These are phyloP conservation scores for Monoplex corrugatus DNA, from an alignment of 2,888 invertebrate genomes.

Conservation along the genomic window DNA sequence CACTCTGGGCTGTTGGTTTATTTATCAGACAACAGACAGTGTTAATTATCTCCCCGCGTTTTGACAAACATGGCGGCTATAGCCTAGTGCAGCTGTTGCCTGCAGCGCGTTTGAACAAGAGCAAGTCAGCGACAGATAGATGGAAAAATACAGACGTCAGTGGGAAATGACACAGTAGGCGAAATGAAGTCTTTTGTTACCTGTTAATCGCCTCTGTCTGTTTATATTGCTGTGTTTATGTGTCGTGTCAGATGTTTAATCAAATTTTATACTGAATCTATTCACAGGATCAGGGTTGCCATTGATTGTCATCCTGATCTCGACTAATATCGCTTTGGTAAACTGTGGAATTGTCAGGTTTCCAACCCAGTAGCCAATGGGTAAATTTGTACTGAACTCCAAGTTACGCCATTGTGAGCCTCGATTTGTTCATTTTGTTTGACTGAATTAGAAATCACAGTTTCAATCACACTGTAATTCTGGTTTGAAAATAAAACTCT, in stretches of 20 bases:
- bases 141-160: neutral
- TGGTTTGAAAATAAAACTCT: too few relatives aligned
- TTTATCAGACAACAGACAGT: conserved; percentile 35
- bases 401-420: neutral
- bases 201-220: neutral
- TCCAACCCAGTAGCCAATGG: neutral
- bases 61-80: conserved; percentile 45
- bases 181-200: neutral
- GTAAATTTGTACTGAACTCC: neutral
- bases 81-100: conserved; percentile 42
- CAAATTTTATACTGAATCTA: too few relatives aligned
- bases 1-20: conserved; percentile 2
- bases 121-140: conserved; percentile 12
- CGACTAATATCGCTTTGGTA: neutral
- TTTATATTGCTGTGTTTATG: neutral
- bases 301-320: neutral
- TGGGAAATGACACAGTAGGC: neutral
- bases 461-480: too few relatives aligned
- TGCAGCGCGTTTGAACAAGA: conserved; percentile 17
- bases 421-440: too few relatives aligned
- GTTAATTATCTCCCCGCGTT: conserved; percentile 45
- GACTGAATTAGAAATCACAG: neutral
- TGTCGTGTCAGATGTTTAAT: conserved; percentile 22
- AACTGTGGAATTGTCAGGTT: neutral
- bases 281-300: too few relatives aligned